These are phyloP conservation scores for Solenopsis fugax DNA, from an alignment of 1,140 invertebrate genomes.

Conservation along the genomic window DNA sequence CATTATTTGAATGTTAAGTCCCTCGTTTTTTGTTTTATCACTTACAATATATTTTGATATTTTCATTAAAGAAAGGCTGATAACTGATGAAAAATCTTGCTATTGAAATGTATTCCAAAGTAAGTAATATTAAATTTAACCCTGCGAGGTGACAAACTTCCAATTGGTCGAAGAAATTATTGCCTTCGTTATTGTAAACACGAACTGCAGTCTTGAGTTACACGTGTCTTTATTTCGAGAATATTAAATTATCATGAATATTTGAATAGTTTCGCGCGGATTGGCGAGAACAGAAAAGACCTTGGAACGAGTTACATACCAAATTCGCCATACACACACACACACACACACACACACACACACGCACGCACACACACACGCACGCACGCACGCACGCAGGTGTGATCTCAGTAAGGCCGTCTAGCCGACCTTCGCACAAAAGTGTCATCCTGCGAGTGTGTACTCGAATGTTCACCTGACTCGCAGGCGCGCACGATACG, in stretches of 20 bases:
- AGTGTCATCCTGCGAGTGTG: slow-evolving; percentile 58
- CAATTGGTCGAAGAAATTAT: background rate
- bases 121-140: background rate
- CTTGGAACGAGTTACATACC: slow-evolving; percentile 16
- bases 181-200: background rate
- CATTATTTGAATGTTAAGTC: background rate
- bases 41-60: background rate
- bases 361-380: background rate
- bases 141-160: background rate
- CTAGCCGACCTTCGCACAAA: slow-evolving; percentile 67
- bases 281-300: background rate
- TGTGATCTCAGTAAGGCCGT: slow-evolving; percentile 68
- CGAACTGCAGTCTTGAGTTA: background rate
- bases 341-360: background rate
- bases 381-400: background rate
- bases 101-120: background rate
- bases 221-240: background rate
- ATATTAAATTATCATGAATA: background rate
- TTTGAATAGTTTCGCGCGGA: background rate
- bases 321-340: slow-evolving; percentile 32
- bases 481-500: background rate
- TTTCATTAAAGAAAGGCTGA: background rate
- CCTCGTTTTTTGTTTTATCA: background rate
- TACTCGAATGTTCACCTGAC: slow-evolving; percentile 48
- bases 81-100: background rate